Conservation (phyloP, 2,113 vertebrate genomes). For the Lepus americanus region DNA sequence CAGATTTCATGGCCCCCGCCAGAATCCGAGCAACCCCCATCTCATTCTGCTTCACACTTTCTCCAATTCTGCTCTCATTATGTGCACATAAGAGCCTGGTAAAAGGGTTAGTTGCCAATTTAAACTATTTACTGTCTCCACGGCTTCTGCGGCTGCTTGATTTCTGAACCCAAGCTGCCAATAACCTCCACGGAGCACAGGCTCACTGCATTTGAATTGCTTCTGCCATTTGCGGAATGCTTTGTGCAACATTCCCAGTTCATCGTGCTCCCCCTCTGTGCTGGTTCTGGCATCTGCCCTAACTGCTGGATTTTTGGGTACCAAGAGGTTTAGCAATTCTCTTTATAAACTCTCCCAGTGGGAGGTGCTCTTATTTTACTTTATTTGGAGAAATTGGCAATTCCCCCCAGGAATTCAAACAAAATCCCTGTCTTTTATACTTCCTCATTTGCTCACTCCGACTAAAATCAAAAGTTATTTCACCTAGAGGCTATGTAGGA, state of each 20-base stretch:
- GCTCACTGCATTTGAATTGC: constrained; percentile 47
- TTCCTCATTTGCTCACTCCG: constrained; percentile 65
- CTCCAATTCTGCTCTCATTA: not conserved
- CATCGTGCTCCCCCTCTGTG: constrained; percentile 18
- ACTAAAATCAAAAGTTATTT: constrained; percentile 62
- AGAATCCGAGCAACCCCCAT: not conserved
- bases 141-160: constrained; percentile 3
- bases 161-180: constrained; percentile 61
- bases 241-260: not conserved
- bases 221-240: constrained; percentile 61
- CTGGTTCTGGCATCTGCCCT: constrained; percentile 65
- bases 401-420: constrained; percentile 67
- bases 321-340: constrained; percentile 61
- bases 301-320: constrained; percentile 51
- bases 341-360: constrained; percentile 64
- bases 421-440: constrained; percentile 58
- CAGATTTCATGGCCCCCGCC: not conserved
- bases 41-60: not conserved
- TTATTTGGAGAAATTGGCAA: constrained; percentile 66
- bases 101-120: constrained; percentile 60
- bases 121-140: constrained; percentile 69
- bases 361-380: constrained; percentile 78
- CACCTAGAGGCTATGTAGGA: not conserved
- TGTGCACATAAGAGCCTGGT: not conserved
- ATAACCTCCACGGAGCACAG: constrained; percentile 34